Base-by-base conservation (phyloP, 2,888 invertebrate species). In the Sphaeridia pumilis region DNA sequence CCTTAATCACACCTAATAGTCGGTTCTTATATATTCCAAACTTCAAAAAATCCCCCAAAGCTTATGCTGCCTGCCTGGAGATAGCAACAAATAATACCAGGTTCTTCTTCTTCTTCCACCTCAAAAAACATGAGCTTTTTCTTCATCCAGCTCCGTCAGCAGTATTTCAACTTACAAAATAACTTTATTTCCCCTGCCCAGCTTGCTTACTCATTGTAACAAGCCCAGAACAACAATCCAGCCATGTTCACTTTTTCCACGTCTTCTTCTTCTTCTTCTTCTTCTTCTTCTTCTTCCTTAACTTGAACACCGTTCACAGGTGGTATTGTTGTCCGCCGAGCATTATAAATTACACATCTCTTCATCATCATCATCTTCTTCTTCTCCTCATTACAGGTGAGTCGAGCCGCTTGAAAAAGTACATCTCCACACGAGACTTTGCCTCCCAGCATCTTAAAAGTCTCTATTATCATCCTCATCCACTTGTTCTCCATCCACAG, bases 331-430 rank as follows among this genome's bases (percentile, higher is more conserved):
- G n/a, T n/a, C n/a, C n/a, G n/a, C n/a, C 38, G 17, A 38, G 17
- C 20, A 38, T 38, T 38, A 38, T 38, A 38, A 38, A 38, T 38
- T 38, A 38, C 38, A 38, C 38, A 38, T 38, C 38, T 38, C 38
- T 38, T 38, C 38, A 38, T 38, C 38, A 38, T 38, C 38, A 38
- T 38, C 38, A 38, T 38, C 31, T 10, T 31, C 38, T n/a, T n/a
- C n/a, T 20, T 38, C 38, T 38, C 12, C 38, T 38, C 38, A 38
- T 38, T 38, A 38, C 38, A n/a, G n/a, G n/a, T n/a, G n/a, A n/a
- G n/a, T n/a, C n/a, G n/a, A n/a, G n/a, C n/a, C n/a, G n/a, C n/a
- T n/a, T n/a, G n/a, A n/a, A n/a, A n/a, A n/a, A n/a, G n/a, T n/a
- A 38, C 20, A 14, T 38, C 38, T 38, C 38, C 38, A 14, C 38